A percentile compares a stretch with the other conserved stretches of the same genome.
Evolutionary conservation across 2,113 vertebrate genomes (phyloP).

Genomic region (Pandion haliaetus): DNA sequence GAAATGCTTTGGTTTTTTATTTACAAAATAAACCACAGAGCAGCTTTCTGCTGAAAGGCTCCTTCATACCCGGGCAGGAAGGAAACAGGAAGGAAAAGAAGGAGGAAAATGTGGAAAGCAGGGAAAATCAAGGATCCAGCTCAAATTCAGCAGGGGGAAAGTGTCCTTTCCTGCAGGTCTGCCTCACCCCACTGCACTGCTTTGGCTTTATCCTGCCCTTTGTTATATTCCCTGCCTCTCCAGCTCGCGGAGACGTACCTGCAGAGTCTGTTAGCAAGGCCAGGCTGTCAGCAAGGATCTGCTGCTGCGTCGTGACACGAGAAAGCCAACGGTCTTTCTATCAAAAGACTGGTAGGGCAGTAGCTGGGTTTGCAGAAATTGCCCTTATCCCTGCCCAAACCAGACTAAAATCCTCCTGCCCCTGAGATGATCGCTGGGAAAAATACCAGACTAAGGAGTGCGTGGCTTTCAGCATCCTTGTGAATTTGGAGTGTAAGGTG

Average conservation of each 20-base stretch:
- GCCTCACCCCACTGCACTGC: accelerated
- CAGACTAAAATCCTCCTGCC: neutral
- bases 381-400: neutral
- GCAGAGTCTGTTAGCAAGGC: neutral
- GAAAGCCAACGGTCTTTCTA: neutral
- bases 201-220: neutral
- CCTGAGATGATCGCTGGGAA: neutral
- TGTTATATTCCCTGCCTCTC: neutral
- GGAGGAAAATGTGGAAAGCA: neutral
- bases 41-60: neutral
- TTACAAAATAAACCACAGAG: neutral
- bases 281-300: neutral
- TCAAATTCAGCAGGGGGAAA: neutral
- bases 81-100: neutral
- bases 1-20: neutral
- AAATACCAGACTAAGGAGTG: neutral
- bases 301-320: neutral
- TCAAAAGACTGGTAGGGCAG: accelerated
- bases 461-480: neutral
- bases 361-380: neutral
- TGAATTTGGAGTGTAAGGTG: neutral
- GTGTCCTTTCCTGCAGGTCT: neutral
- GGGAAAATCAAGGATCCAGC: neutral
- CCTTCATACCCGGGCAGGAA: neutral
- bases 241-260: accelerated